Conservation (phyloP, 2,113 vertebrate species). For the Proteles cristata region DNA sequence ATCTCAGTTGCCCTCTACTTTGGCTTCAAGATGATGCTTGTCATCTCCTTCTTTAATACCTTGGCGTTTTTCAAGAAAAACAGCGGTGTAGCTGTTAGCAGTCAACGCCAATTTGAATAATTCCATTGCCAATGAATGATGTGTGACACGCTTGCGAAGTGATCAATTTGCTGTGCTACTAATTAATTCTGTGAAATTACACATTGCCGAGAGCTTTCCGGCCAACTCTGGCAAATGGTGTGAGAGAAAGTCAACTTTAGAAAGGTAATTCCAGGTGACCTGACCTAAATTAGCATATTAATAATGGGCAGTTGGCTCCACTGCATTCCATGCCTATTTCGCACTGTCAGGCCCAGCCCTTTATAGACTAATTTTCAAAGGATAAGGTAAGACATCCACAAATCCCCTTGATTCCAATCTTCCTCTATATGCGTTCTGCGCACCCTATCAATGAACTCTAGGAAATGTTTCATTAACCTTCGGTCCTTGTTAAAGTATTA, state of each 20-base stretch:
- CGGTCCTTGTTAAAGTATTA: constrained; percentile 55
- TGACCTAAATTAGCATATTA: constrained; percentile 72
- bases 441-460: constrained; percentile 49
- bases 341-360: not conserved
- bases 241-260: constrained; percentile 54
- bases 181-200: constrained; percentile 66
- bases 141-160: not conserved
- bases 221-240: not conserved
- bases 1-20: not conserved
- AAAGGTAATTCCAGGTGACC: constrained; percentile 51
- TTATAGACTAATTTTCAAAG: not conserved
- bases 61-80: constrained; percentile 13
- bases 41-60: not conserved
- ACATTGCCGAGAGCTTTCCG: constrained; percentile 28
- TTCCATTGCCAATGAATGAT: not conserved
- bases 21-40: not conserved
- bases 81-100: not conserved
- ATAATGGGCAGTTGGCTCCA: constrained; percentile 42
- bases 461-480: constrained; percentile 75
- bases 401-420: constrained; percentile 46
- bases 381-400: constrained; percentile 23
- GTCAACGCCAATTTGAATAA: constrained; percentile 9
- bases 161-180: constrained; percentile 32
- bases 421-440: constrained; percentile 63
- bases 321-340: not conserved